Conservation (phyloP, 2,113 vertebrate genomes). For the Melanerpes formicivorus region DNA sequence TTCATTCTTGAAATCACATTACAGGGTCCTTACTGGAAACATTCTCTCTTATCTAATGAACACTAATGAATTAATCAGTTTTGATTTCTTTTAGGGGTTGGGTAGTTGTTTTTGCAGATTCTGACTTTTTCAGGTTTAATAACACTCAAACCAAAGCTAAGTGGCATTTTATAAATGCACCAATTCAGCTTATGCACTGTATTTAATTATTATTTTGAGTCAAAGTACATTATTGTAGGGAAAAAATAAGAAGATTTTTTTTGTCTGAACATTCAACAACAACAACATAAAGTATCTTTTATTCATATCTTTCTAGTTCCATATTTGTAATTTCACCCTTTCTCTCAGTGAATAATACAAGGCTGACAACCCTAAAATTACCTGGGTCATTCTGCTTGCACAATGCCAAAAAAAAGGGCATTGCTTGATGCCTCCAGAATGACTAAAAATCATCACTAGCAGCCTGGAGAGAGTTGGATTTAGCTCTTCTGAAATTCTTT, state of each 20-base stretch:
- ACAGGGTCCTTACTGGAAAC: background rate
- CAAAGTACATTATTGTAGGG: background rate
- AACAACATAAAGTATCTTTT: background rate
- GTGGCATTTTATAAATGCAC: background rate
- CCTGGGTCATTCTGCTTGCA: background rate
- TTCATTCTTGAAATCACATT: constrained; percentile 8
- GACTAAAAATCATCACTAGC: background rate
- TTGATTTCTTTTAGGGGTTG: background rate
- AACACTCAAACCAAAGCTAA: background rate
- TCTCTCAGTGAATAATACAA: background rate
- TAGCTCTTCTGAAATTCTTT: background rate
- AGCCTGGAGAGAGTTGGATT: background rate
- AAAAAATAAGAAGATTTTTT: background rate
- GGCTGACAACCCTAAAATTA: background rate
- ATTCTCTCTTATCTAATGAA: background rate
- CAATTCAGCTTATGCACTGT: background rate
- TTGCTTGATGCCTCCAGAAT: background rate
- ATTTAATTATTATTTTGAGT: background rate
- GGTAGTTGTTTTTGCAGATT: constrained; percentile 10
- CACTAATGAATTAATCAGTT: background rate
- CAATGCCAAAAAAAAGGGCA: background rate
- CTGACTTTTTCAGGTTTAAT: background rate
- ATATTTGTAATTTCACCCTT: background rate
- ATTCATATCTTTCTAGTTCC: background rate
- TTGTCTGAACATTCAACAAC: background rate